Percentiles rank a stretch among this genome's conserved stretches.
These are phyloP conservation scores for Prunella strophiata DNA, from an alignment of 2,797 vertebrate species.

Conservation along the genomic window DNA sequence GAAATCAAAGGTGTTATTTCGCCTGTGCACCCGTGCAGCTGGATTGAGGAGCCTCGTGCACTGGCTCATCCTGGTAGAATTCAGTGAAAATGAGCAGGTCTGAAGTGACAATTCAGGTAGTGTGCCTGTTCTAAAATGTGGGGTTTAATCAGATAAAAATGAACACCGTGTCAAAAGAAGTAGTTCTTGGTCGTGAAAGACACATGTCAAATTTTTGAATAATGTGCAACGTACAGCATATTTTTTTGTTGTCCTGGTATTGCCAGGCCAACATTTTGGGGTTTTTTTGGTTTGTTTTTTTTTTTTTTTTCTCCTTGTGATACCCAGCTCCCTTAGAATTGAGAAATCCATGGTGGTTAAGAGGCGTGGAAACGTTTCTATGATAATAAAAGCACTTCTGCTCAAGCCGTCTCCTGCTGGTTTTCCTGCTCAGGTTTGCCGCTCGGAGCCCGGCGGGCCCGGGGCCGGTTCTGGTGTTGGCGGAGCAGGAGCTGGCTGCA, in stretches of 20 bases:
- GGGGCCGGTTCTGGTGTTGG: not conserved
- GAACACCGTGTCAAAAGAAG: not conserved
- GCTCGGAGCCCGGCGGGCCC: not conserved
- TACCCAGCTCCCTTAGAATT: conserved; percentile 18
- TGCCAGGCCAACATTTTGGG: not conserved
- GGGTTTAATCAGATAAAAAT: not conserved
- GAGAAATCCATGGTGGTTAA: conserved; percentile 32
- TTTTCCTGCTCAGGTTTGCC: conserved; percentile 12
- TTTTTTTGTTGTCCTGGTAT: not conserved
- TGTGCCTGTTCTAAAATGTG: not conserved
- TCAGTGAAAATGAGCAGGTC: conserved; percentile 15
- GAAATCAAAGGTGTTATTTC: not conserved
- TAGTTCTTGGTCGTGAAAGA: not conserved
- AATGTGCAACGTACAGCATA: not conserved
- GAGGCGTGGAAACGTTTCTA: conserved; percentile 16
- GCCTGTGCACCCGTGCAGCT: not conserved
- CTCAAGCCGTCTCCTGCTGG: not conserved
- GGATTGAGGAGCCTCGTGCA: not conserved
- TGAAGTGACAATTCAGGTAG: not conserved
- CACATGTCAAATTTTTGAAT: not conserved
- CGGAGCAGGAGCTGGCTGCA: conserved; percentile 25
- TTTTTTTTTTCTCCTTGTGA: no score
- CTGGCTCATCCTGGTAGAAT: not conserved
- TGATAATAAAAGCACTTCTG: conserved; percentile 64
- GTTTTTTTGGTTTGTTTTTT: fast-evolving